Conservation (phyloP, 2,113 vertebrate genomes). For the Diadophis punctatus region DNA sequence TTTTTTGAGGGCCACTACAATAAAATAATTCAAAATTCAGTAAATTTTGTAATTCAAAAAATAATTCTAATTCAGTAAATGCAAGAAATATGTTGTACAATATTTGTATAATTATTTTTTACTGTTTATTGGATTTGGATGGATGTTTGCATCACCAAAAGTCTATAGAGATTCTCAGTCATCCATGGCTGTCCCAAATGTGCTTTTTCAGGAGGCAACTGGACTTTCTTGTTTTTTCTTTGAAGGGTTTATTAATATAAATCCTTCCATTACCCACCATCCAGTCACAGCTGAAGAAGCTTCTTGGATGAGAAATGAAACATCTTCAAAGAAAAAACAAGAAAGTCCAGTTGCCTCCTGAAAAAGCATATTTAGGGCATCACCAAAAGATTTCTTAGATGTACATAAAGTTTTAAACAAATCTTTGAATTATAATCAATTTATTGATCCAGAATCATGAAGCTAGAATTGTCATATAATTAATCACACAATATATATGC, state of each 20-base stretch:
- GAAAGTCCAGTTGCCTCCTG: too few species aligned
- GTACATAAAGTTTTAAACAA: not conserved
- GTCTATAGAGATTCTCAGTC: too few species aligned
- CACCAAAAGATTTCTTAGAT: not conserved
- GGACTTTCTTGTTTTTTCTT: too few species aligned
- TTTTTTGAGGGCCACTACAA: slow-evolving; percentile 41
- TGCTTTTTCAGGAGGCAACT: too few species aligned
- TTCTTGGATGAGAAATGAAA: too few species aligned
- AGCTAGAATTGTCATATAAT: not conserved
- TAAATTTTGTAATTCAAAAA: too few species aligned
- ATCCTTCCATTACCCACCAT: too few species aligned
- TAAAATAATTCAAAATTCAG: slow-evolving; percentile 29
- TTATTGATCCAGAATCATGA: slow-evolving; percentile 24
- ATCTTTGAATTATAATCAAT: slow-evolving; percentile 26
- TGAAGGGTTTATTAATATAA: too few species aligned
- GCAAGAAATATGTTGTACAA: slow-evolving; percentile 36
- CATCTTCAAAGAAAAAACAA: too few species aligned
- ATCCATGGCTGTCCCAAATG: too few species aligned
- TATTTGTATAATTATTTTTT: slow-evolving; percentile 38
- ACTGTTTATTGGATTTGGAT: slow-evolving; percentile 31
- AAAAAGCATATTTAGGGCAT: not conserved
- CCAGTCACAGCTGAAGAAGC: too few species aligned
- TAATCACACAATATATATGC: not conserved
- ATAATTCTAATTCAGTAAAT: slow-evolving; percentile 40
- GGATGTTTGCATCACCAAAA: slow-evolving; percentile 20